These are phyloP conservation scores for Corythornis madagascariensis DNA, from an alignment of 2,113 vertebrate species.

Conservation along the genomic window DNA sequence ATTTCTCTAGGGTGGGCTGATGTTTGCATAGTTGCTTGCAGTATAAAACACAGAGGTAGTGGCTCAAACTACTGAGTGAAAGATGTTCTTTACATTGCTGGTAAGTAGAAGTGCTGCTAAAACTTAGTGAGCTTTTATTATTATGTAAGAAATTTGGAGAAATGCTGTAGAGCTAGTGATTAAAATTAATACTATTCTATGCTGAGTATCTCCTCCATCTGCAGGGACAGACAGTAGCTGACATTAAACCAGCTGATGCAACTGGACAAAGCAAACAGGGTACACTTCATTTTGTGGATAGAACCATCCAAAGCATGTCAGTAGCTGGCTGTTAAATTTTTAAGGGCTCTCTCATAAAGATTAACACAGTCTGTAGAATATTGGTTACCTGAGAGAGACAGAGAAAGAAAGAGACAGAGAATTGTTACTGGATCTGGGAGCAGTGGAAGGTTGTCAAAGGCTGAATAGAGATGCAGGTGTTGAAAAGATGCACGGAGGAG, in stretches of 20 bases:
- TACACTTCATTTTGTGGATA: not conserved
- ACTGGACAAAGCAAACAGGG: not conserved
- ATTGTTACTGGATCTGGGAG: not conserved
- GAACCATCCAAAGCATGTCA: not conserved
- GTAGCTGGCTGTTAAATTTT: not conserved
- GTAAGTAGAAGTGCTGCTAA: not conserved
- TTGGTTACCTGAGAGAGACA: not conserved
- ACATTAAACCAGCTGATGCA: not conserved
- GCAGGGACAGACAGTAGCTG: not conserved
- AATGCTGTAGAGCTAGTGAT: not conserved
- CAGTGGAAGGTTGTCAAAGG: not conserved
- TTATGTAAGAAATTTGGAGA: not conserved
- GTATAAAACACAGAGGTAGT: not conserved
- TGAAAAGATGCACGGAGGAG: constrained; percentile 3
- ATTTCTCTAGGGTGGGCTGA: constrained; percentile 58
- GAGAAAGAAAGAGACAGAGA: not conserved
- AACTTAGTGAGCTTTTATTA: not conserved
- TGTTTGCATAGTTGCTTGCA: constrained; percentile 35
- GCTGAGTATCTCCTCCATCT: not conserved
- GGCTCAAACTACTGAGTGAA: not conserved
- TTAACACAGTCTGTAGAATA: not conserved
- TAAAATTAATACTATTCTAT: not conserved
- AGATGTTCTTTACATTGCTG: not conserved
- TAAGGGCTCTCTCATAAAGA: not conserved
- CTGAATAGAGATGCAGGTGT: not conserved